Evolutionary conservation across 2,113 vertebrate genomes (phyloP).

Genomic region (Psittacus erithacus): DNA sequence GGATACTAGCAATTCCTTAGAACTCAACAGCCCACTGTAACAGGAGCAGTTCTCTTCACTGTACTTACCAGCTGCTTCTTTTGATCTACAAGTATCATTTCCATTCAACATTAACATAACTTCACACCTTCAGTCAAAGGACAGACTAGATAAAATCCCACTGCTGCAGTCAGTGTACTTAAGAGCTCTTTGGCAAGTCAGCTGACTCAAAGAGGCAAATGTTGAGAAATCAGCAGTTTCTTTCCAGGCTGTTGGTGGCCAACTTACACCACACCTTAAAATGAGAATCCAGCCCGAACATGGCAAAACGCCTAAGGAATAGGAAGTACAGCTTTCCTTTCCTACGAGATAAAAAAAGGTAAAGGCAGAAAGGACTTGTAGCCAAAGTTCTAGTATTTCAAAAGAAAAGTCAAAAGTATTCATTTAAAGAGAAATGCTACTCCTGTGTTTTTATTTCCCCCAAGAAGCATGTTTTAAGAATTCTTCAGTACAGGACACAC

Average conservation of each 20-base stretch:
- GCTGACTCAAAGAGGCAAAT: neutral
- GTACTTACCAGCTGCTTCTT: neutral
- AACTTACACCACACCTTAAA: neutral
- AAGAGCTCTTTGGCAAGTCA: neutral
- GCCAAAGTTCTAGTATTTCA: neutral
- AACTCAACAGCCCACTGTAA: neutral
- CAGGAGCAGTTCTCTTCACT: neutral
- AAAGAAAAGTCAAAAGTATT: neutral
- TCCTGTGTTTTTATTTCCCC: neutral
- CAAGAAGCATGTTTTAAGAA: neutral
- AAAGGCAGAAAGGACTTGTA: neutral
- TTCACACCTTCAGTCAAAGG: neutral
- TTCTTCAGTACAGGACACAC: neutral
- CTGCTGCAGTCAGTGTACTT: neutral
- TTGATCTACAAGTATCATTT: neutral
- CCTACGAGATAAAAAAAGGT: neutral
- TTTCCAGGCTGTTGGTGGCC: neutral
- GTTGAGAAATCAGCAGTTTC: neutral
- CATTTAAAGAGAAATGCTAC: neutral
- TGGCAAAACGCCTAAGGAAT: accelerated
- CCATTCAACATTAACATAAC: accelerated
- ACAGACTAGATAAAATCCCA: neutral
- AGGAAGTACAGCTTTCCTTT: neutral
- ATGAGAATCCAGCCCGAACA: neutral
- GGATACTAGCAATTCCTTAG: neutral